Base-by-base conservation (phyloP, 2,113 vertebrate genomes). In the Clinocottus analis region DNA sequence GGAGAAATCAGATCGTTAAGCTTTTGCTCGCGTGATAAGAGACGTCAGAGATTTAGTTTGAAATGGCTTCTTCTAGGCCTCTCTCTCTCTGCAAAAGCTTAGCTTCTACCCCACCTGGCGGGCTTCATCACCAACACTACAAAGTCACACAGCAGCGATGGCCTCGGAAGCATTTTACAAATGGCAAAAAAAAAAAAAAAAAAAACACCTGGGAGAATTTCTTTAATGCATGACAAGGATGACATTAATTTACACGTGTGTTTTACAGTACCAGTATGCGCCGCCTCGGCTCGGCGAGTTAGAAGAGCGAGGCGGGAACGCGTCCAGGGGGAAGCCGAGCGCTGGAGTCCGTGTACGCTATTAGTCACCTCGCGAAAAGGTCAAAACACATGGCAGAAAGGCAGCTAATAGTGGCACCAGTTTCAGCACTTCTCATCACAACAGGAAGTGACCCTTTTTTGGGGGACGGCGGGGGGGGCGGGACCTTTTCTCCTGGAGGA, bases 211-310 rank as follows among this genome's bases (percentile, higher is more conserved):
- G 80, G 69, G 87, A 82, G 70, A 84, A 75, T 74, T 79, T 68
- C 82, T 80, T 88, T 79, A 90, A 84, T 82, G 79, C 27, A 67
- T 71, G 80, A 70, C 76, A 53, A 75, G 72, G 45, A 85, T 82
- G 75, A 77, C 88, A 82, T 64, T 88, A 83, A 88, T 89, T 89
- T 89, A 87, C 80, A 87, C 0, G 59, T 84, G 76, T 83, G 83
- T 83, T 84, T 88, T 89, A 84, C 83, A 89, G 86, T 87, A 84
- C 87, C 80, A 6, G 59, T n/a, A n/a, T n/a, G n/a, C 45, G 65
- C 79, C 23, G 33, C 68, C 74, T 79, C 61, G 3, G 73, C 73
- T 66, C n/a, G n/a, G n/a, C n/a, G n/a, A n/a, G 59, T 72, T 76
- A 62, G 64, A 76, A 72, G 59, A 87, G 74, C 66, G 56, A 88